phyloP scores from a whole-genome alignment of 2,888 invertebrate genomes.

The Exephanes ischioxanthus region DNA sequence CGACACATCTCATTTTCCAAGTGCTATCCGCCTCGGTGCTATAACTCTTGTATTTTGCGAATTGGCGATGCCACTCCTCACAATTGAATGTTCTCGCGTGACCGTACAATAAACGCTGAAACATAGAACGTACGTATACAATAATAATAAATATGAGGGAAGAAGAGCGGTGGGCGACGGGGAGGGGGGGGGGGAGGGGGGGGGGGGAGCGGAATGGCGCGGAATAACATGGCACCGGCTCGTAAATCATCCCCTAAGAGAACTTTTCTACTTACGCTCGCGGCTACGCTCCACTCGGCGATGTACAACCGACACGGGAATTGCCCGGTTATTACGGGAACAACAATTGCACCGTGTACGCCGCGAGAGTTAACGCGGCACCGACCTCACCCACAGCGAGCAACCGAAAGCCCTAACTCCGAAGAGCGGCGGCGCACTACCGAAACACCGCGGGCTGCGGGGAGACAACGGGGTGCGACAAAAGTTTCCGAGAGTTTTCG shows the following conservation, averaged over 20 bases:
- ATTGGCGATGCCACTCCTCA: neutral
- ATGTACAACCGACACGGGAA: conserved; percentile 63
- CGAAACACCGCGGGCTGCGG: neutral
- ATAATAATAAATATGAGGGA: neutral
- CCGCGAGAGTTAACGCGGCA: conserved; percentile 49
- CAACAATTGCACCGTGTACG: conserved; percentile 59
- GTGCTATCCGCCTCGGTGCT: too few species aligned
- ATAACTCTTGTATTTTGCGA: neutral
- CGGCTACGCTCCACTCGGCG: conserved; percentile 27
- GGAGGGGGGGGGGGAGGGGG: too few species aligned
- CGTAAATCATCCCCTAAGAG: conserved; percentile 57
- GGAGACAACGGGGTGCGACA: neutral
- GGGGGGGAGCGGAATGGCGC: conserved; percentile 10
- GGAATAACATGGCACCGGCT: conserved; percentile 39
- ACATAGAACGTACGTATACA: neutral
- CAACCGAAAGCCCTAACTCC: neutral
- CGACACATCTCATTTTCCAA: neutral
- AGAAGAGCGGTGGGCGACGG: neutral
- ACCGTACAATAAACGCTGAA: neutral
- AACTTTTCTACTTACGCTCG: conserved; percentile 65
- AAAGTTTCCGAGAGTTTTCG: neutral
- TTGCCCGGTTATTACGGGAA: conserved; percentile 62
- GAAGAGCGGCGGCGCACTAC: neutral
- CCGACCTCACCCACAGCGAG: neutral
- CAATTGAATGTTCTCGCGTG: neutral